A percentile compares a stretch with the other conserved stretches of the same genome.
Conservation (phyloP, 1,140 invertebrate species). For the Aphis gossypii region DNA sequence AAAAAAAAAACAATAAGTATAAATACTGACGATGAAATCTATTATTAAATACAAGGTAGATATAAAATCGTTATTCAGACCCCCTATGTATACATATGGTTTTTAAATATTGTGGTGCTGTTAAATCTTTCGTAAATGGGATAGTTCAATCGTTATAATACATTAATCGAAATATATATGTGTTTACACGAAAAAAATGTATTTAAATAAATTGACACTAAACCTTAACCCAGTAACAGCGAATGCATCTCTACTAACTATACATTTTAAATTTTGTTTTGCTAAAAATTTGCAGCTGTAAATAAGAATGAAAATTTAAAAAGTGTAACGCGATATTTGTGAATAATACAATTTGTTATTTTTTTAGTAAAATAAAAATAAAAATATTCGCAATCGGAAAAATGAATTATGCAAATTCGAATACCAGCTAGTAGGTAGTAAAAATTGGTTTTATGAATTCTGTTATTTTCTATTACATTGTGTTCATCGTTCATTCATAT, state of each 20-base stretch:
- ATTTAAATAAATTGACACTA: background rate
- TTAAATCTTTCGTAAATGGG: background rate
- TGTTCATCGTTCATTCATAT: background rate
- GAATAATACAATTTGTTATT: background rate
- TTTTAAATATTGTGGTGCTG: background rate
- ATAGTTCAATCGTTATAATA: conserved; percentile 1
- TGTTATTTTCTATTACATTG: background rate
- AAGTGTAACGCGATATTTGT: background rate
- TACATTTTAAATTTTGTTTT: background rate
- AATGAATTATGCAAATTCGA: background rate
- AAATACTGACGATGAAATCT: background rate
- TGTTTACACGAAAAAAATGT: background rate
- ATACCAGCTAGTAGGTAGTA: background rate
- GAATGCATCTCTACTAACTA: background rate
- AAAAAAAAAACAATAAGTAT: conserved; percentile 18
- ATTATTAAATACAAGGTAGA: conserved; percentile 35
- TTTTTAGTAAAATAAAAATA: background rate
- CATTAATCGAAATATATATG: background rate
- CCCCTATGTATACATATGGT: background rate
- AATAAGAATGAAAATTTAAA: background rate
- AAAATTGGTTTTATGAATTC: background rate
- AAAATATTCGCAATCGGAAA: background rate
- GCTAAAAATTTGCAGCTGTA: background rate
- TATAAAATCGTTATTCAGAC: conserved; percentile 8
- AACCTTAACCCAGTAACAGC: conserved; percentile 23